These are phyloP conservation scores for Acrobasis repandana DNA, from an alignment of 2,888 invertebrate species.

Conservation along the genomic window DNA sequence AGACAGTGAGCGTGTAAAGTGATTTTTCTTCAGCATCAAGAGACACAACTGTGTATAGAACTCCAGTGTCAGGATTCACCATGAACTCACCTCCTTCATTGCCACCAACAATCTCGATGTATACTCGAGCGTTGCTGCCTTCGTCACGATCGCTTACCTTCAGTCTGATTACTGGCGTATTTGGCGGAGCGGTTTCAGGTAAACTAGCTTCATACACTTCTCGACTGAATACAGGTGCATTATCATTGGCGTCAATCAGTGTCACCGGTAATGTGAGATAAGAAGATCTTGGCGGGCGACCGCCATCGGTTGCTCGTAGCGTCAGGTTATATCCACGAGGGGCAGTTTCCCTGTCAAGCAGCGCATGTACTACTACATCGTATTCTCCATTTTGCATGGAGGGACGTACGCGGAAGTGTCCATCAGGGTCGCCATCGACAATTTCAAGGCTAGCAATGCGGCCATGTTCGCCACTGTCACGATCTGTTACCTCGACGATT, in stretches of 20 bases:
- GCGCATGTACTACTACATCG: conserved; percentile 90
- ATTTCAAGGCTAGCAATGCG: conserved; percentile 91
- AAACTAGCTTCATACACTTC: conserved; percentile 94
- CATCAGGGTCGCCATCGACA: conserved; percentile 94
- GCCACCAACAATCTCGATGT: conserved; percentile 94
- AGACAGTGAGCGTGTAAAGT: conserved; percentile 93
- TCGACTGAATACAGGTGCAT: conserved; percentile 93
- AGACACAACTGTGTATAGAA: conserved; percentile 91
- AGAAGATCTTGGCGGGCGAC: conserved; percentile 89
- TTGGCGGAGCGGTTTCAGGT: conserved; percentile 93
- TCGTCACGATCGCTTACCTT: conserved; percentile 93
- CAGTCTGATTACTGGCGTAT: conserved; percentile 93
- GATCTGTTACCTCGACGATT: conserved; percentile 92
- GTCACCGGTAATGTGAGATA: conserved; percentile 92
- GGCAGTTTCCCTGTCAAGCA: conserved; percentile 89
- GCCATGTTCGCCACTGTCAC: conserved; percentile 93
- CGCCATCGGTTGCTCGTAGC: conserved; percentile 91
- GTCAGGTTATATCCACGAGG: conserved; percentile 94
- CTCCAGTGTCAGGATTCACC: conserved; percentile 94
- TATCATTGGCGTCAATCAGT: conserved; percentile 91
- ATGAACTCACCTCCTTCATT: conserved; percentile 95
- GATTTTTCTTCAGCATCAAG: conserved; percentile 94
- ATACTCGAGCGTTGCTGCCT: conserved; percentile 92
- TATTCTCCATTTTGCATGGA: conserved; percentile 87
- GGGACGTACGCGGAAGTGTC: conserved; percentile 90